Evolutionary conservation across 35 echinoderm and acorn worm species (phyloP).

Genomic region (Ptychodera flava): DNA sequence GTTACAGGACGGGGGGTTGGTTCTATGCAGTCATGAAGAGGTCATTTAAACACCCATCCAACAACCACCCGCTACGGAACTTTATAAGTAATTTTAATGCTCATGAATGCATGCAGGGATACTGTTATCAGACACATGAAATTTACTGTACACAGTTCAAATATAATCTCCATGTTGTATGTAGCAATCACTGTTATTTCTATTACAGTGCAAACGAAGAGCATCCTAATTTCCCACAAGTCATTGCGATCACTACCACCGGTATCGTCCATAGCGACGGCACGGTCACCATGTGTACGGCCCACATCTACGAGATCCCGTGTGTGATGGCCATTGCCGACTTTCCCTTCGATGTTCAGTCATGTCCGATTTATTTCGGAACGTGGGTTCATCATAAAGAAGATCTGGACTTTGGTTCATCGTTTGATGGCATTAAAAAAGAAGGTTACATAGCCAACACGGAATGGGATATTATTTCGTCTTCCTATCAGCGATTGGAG

Average conservation of each 20-base stretch:
- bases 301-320: slow-evolving; percentile 77
- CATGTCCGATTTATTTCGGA: slow-evolving; percentile 72
- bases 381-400: slow-evolving; percentile 89
- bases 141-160: no score
- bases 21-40: no score
- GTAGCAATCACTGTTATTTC: no score
- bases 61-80: no score
- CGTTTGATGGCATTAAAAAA: slow-evolving; percentile 22
- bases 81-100: no score
- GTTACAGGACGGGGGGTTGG: no score
- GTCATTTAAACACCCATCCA: no score
- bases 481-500: slow-evolving; percentile 44
- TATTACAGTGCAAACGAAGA: not conserved
- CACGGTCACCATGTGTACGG: slow-evolving; percentile 60
- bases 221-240: not conserved
- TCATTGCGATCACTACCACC: slow-evolving; percentile 21
- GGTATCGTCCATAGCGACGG: slow-evolving; percentile 70
- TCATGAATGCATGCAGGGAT: no score
- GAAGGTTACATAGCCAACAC: slow-evolving; percentile 68
- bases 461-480: slow-evolving; percentile 88
- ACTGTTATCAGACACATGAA: no score
- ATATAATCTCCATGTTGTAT: no score
- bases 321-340: slow-evolving; percentile 75
- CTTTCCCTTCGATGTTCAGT: slow-evolving; percentile 93
- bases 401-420: slow-evolving; percentile 54